Base-by-base conservation (phyloP, 2,888 invertebrate genomes). In the Cheilosia variabilis region DNA sequence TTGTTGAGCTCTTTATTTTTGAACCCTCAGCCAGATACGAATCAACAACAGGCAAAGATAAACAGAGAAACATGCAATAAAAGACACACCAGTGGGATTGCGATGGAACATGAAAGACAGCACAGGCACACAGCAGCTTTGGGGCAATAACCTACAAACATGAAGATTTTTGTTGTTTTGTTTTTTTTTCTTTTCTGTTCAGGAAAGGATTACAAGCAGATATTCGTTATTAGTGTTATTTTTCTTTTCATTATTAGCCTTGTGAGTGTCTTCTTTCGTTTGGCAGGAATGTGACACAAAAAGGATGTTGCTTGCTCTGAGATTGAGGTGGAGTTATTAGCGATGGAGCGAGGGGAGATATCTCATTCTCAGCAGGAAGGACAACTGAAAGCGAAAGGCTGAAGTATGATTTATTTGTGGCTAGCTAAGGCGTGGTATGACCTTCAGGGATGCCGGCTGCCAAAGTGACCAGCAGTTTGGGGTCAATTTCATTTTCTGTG, bases 141-240 rank as follows among this genome's bases (percentile, higher is more conserved):
- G 68, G 86, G 86, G 86, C 86, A 86, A 86, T 86, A 86, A 86
- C 86, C 86, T 71, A 86, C 71, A 86, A 86, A 86, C 86, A 86
- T 72, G 75, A 58, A 58, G 75, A 69, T 78, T 79, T 65, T 58
- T 69, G 19, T 55, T 57, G 47, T 50, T 58, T 63, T 24, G 50
- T 57, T 58, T 43, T 50, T 53, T 53, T 68, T 43, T 37, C 41
- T 15, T 24, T 52, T 27, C 37, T 5, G 52, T 45, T 84, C 75
- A 31, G 69, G 75, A 84, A 75, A 79, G 75, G 69, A 84, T 84
- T 84, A 79, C 78, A 84, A 69, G 65, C 58, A 84, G 55, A 83
- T 68, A 52, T 79, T 65, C 69, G 50, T 55, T 73, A 66, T 50
- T 57, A 37, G 75, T 31, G 7, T 41, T 43, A 43, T 22, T n/a